Conservation (phyloP, 2,113 vertebrate genomes). For the Rhinopomastus cyanomelas region DNA sequence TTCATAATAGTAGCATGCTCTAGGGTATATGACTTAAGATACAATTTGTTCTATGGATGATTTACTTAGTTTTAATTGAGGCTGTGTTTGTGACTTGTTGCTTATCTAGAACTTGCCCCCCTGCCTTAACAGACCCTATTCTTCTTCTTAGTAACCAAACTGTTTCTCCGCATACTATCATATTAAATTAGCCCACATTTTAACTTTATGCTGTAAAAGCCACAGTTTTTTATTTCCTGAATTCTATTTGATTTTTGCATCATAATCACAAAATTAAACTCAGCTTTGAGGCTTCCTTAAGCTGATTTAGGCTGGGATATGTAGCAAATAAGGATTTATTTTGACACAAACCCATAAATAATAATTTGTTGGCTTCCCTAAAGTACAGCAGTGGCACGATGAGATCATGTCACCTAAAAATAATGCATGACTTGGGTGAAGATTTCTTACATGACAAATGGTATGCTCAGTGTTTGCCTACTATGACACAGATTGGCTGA, state of each 20-base stretch:
- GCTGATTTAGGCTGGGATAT: background rate
- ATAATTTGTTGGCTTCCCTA: background rate
- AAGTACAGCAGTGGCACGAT: background rate
- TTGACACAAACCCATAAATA: background rate
- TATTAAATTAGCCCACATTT: background rate
- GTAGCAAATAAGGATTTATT: background rate
- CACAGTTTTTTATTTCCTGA: background rate
- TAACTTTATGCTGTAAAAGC: background rate
- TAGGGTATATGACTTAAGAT: background rate
- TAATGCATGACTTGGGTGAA: background rate
- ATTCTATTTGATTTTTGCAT: background rate
- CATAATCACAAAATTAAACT: background rate
- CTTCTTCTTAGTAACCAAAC: background rate
- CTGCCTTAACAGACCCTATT: background rate
- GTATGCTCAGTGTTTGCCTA: background rate
- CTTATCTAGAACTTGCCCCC: background rate
- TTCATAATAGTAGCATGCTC: background rate
- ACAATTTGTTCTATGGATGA: background rate
- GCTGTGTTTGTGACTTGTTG: background rate
- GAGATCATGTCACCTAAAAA: conserved; percentile 23
- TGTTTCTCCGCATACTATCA: background rate
- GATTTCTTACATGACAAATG: background rate
- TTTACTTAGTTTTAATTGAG: background rate
- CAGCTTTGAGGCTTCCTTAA: background rate
- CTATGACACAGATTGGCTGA: background rate